Percentiles rank a stretch among this genome's conserved stretches.
phyloP scores from a whole-genome alignment of 2,888 invertebrate species.

The Drosophila robusta region DNA sequence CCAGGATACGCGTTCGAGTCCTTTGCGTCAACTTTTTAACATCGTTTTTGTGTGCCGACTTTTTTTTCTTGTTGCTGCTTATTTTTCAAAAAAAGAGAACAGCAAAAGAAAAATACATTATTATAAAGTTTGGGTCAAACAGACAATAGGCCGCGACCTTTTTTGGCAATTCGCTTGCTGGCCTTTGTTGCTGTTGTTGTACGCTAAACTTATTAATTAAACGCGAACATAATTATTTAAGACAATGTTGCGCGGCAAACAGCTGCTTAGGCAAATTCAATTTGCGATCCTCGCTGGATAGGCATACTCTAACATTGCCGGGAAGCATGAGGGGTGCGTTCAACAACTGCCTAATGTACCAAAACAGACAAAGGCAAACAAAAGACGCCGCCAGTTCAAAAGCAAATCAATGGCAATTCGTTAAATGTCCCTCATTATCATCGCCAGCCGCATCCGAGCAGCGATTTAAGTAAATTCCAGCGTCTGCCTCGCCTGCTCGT shows the following conservation, averaged over 20 bases:
- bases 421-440: conserved; percentile 56
- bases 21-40: conserved; percentile 47
- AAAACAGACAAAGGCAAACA: conserved; percentile 57
- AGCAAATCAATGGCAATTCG: conserved; percentile 77
- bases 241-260: conserved; percentile 29
- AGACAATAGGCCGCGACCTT: conserved; percentile 51
- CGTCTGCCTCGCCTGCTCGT: conserved; percentile 11
- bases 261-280: conserved; percentile 64
- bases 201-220: conserved; percentile 72
- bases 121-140: conserved; percentile 47
- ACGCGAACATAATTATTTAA: conserved; percentile 64
- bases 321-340: neutral
- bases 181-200: conserved; percentile 25
- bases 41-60: conserved; percentile 34
- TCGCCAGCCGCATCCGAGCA: conserved; percentile 46
- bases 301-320: neutral
- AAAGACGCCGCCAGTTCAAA: conserved; percentile 59
- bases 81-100: conserved; percentile 42
- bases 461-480: conserved; percentile 63
- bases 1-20: conserved; percentile 38
- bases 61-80: conserved; percentile 26
- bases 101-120: conserved; percentile 30
- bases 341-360: conserved; percentile 61
- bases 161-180: conserved; percentile 7
- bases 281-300: conserved; percentile 59